Percentiles rank a stretch among this genome's conserved stretches.
These are phyloP conservation scores for Anoura caudifer DNA, from an alignment of 2,113 vertebrate species.

Conservation along the genomic window DNA sequence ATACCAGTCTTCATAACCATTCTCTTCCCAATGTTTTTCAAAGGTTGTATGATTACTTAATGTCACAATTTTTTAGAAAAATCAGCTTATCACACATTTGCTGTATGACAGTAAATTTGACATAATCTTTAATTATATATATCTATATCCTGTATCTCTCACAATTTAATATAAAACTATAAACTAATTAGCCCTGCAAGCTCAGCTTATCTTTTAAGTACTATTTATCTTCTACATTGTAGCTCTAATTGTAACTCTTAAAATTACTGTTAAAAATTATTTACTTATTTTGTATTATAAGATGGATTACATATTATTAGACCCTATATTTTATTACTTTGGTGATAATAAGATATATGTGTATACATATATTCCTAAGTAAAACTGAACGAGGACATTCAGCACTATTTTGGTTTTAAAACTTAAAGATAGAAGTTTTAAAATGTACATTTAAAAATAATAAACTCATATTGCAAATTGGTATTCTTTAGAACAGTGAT, in stretches of 20 bases:
- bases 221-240: background rate
- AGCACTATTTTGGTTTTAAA: conserved; percentile 11
- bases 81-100: background rate
- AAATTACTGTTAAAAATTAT: background rate
- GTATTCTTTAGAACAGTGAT: background rate
- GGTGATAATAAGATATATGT: background rate
- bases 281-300: background rate
- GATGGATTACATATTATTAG: background rate
- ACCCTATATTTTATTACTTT: background rate
- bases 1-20: background rate
- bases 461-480: background rate
- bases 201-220: conserved; percentile 6
- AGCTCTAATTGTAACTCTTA: background rate
- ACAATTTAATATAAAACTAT: background rate
- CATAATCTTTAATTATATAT: background rate
- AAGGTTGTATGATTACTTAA: background rate
- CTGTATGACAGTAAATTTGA: background rate
- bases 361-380: background rate
- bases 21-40: conserved; percentile 1
- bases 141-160: background rate
- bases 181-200: background rate
- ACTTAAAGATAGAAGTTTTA: background rate
- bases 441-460: conserved; percentile 14
- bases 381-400: conserved; percentile 6
- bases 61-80: background rate